A percentile compares a stretch with the other conserved stretches of the same genome.
These are phyloP conservation scores for Metridium senile DNA, from an alignment of 92 coral and sea anemone species.

Conservation along the genomic window DNA sequence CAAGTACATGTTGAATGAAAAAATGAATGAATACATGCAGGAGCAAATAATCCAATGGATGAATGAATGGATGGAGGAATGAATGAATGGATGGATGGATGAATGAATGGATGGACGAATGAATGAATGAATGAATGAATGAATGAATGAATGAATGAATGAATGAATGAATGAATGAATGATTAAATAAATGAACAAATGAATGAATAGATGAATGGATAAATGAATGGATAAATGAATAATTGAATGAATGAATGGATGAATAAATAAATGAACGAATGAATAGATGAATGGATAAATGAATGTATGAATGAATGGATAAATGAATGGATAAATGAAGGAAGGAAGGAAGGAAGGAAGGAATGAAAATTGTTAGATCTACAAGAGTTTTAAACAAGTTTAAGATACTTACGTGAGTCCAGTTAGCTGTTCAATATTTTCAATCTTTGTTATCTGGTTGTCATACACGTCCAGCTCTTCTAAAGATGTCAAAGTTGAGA, in stretches of 20 bases:
- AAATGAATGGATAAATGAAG: no score
- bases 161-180: not conserved
- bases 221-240: no score
- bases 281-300: no score
- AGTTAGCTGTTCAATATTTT: conserved; percentile 66
- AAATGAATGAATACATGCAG: not conserved
- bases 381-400: no score
- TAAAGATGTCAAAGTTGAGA: conserved; percentile 70
- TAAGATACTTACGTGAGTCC: conserved; percentile 67
- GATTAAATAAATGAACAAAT: no score
- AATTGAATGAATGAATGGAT: not conserved
- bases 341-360: no score
- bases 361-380: no score
- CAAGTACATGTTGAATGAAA: not conserved
- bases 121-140: not conserved
- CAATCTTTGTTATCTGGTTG: conserved; percentile 79
- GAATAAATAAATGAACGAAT: no score
- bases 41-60: not conserved
- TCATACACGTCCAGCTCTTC: conserved; percentile 94
- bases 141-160: not conserved
- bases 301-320: no score
- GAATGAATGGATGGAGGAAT: not conserved
- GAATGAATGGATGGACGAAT: not conserved
- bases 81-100: not conserved
- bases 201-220: no score